Evolutionary conservation across 2,888 invertebrate species (phyloP).

Genomic region (Embidobia sp.): DNA sequence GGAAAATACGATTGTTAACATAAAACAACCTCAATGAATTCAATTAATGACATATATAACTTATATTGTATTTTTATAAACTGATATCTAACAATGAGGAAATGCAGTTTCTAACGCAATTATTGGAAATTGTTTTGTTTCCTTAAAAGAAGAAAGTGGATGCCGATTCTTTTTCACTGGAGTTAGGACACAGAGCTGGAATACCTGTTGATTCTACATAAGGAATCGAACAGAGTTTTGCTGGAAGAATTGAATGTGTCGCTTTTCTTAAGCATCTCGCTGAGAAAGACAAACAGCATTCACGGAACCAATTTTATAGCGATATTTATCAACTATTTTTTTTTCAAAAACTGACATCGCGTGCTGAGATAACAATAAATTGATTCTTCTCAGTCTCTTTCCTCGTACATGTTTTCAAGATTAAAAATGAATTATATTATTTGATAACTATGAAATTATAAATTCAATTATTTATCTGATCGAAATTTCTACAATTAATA

Average conservation of each 20-base stretch:
- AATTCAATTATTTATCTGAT: too few species aligned
- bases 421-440: too few species aligned
- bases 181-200: conserved; percentile 4
- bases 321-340: neutral
- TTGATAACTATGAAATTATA: too few species aligned
- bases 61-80: neutral
- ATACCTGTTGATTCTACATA: conserved; percentile 25
- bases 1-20: too few species aligned
- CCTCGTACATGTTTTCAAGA: too few species aligned
- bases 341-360: too few species aligned
- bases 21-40: too few species aligned
- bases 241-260: conserved; percentile 16
- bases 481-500: too few species aligned
- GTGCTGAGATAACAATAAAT: too few species aligned
- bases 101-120: conserved; percentile 34
- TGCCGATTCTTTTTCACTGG: conserved; percentile 19
- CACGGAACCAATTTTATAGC: neutral
- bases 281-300: conserved; percentile 1
- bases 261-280: conserved; percentile 7
- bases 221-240: conserved; percentile 11
- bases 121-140: conserved; percentile 27
- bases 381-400: too few species aligned
- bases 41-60: too few species aligned
- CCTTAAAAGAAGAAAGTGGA: conserved; percentile 35
- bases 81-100: neutral